phyloP scores from a whole-genome alignment of 1,140 invertebrate species.

The Ceratosolen solmsi region DNA sequence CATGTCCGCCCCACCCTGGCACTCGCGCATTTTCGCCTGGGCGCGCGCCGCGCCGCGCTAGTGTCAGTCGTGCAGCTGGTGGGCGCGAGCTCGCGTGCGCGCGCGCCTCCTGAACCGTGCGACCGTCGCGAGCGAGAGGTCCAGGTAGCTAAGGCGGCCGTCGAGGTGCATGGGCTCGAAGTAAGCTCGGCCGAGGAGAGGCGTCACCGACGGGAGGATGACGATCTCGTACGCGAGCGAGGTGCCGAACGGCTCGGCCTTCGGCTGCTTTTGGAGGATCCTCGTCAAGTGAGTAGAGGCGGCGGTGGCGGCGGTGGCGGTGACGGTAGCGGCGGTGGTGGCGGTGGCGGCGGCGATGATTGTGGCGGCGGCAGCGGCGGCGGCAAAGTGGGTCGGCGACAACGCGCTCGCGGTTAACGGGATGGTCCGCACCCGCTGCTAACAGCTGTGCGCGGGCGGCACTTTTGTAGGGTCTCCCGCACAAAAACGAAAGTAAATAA shows the following conservation, averaged over 20 bases:
- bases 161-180: background rate
- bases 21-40: background rate
- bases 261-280: constrained; percentile 92
- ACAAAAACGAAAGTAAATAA: constrained; percentile 26
- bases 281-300: constrained; percentile 83
- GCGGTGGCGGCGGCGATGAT: background rate
- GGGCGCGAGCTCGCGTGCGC: constrained; percentile 35
- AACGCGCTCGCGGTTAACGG: background rate
- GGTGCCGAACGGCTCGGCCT: constrained; percentile 91
- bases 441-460: constrained; percentile 11
- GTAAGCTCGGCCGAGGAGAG: background rate
- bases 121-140: background rate
- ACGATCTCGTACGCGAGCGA: constrained; percentile 90
- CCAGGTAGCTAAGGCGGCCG: background rate
- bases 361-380: background rate
- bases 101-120: background rate
- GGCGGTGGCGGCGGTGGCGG: background rate
- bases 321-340: background rate
- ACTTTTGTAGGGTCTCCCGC: background rate
- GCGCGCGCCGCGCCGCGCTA: constrained; percentile 18
- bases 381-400: constrained; percentile 1
- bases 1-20: constrained; percentile 5
- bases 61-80: constrained; percentile 46
- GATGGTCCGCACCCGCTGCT: background rate
- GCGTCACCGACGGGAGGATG: constrained; percentile 73